phyloP scores from a whole-genome alignment of 2,797 vertebrate genomes.

The Eremophila alpestris region DNA sequence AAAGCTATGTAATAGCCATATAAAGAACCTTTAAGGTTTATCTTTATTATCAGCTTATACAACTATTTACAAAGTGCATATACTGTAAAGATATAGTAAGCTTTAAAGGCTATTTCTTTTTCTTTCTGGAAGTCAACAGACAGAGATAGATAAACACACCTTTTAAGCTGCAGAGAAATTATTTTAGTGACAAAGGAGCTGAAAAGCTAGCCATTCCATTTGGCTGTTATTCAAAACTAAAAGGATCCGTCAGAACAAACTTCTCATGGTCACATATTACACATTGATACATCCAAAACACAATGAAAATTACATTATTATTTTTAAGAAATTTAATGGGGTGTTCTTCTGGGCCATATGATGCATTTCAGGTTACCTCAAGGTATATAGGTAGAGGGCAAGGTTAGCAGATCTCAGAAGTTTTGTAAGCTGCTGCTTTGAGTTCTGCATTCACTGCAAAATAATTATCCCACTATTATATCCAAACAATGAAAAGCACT shows the following conservation, averaged over 20 bases:
- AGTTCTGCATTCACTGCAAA: background rate
- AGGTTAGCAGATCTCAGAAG: background rate
- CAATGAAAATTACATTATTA: background rate
- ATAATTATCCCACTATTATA: background rate
- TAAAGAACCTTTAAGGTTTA: slow-evolving; percentile 15
- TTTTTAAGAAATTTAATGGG: background rate
- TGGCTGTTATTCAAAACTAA: background rate
- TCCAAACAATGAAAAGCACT: background rate
- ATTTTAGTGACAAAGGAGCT: background rate
- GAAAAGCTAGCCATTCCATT: background rate
- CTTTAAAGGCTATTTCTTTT: background rate
- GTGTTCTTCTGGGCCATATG: background rate
- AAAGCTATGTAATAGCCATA: background rate
- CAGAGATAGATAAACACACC: background rate
- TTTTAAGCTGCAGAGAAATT: background rate
- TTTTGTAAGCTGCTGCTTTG: background rate
- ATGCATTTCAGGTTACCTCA: background rate
- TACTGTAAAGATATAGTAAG: background rate
- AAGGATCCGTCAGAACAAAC: background rate
- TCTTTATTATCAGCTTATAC: background rate
- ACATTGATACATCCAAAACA: background rate
- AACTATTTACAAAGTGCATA: background rate
- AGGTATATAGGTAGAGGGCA: background rate
- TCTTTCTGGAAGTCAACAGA: background rate
- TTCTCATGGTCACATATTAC: background rate